Conservation (phyloP, 2,113 vertebrate genomes). For the Diadophis punctatus region DNA sequence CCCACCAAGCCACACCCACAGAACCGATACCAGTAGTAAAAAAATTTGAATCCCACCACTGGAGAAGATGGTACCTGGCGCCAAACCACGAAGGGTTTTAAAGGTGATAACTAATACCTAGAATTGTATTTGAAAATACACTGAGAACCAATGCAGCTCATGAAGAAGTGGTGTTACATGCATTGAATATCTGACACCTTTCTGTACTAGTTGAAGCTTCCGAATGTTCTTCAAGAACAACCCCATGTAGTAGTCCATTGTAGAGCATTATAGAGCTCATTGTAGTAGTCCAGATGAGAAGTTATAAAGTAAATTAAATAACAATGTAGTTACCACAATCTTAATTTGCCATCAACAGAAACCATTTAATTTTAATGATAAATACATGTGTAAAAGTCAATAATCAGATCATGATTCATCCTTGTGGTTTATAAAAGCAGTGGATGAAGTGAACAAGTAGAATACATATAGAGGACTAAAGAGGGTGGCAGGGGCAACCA, state of each 20-base stretch:
- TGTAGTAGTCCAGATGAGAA: not conserved
- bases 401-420: not conserved
- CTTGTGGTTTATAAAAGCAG: not conserved
- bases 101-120: not conserved
- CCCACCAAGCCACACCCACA: no score
- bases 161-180: not conserved
- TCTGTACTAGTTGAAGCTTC: not conserved
- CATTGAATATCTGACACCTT: not conserved
- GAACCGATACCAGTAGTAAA: no score
- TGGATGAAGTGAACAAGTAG: not conserved
- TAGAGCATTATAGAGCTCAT: no score
- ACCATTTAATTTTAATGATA: not conserved
- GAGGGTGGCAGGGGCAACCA: not conserved
- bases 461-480: not conserved
- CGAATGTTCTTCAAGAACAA: not conserved
- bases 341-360: conserved; percentile 15
- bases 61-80: not conserved
- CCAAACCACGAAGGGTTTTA: not conserved
- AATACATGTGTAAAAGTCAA: not conserved
- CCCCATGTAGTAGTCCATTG: no score
- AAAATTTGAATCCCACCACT: no score
- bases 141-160: not conserved
- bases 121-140: not conserved
- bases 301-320: not conserved
- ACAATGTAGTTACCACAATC: not conserved